Percentiles rank a stretch among this genome's conserved stretches.
Evolutionary conservation across 2,113 vertebrate species (phyloP).

Genomic region (Psilopogon haemacephalus): DNA sequence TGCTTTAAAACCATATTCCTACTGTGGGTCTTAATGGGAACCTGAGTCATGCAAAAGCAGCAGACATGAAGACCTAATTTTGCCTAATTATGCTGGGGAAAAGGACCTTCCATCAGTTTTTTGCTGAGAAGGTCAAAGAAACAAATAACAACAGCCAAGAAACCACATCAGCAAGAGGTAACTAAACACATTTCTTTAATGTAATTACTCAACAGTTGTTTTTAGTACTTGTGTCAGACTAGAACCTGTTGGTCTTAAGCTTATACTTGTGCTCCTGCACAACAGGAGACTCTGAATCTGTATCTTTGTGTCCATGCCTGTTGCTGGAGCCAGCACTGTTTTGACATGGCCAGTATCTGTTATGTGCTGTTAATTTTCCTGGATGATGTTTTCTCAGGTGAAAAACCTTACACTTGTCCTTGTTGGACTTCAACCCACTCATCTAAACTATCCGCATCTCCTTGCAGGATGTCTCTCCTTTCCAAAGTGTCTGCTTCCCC

Average conservation of each 20-base stretch:
- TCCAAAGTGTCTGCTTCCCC: too few species aligned
- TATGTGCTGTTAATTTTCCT: background rate
- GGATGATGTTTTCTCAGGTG: too few species aligned
- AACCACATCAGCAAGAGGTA: background rate
- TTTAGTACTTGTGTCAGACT: background rate
- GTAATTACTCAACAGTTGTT: background rate
- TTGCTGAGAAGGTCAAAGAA: background rate
- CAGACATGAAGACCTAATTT: background rate
- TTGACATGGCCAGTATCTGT: background rate
- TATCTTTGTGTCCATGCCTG: background rate
- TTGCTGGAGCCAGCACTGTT: background rate
- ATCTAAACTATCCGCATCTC: too few species aligned
- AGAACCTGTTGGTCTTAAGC: background rate
- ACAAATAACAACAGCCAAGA: background rate
- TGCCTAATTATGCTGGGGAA: background rate
- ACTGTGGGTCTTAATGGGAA: background rate
- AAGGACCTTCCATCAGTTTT: background rate
- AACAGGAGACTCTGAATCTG: background rate
- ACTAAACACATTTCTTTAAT: background rate
- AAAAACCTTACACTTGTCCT: too few species aligned
- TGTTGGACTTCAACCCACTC: too few species aligned
- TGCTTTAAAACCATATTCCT: background rate
- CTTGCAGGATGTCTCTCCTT: too few species aligned
- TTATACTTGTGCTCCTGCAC: background rate
- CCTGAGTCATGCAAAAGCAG: background rate